These are phyloP conservation scores for Trachelus tabidus DNA, from an alignment of 2,888 invertebrate species.

Conservation along the genomic window DNA sequence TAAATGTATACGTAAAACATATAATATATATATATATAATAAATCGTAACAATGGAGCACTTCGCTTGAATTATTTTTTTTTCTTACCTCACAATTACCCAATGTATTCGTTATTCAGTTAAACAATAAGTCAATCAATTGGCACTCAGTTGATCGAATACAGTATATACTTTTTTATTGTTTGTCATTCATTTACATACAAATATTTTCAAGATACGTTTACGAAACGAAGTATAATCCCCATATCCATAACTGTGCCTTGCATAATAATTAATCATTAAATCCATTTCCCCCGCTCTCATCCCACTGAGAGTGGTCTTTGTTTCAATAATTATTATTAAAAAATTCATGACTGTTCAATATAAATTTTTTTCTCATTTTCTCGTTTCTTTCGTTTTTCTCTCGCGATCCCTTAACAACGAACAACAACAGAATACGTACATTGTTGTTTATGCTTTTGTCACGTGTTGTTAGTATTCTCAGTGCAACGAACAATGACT, in stretches of 20 bases:
- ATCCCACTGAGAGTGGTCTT: neutral
- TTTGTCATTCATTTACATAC: slow-evolving; percentile 63
- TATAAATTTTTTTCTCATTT: neutral
- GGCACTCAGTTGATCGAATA: neutral
- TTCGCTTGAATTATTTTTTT: neutral
- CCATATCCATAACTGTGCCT: slow-evolving; percentile 26
- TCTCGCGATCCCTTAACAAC: neutral
- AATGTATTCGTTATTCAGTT: neutral
- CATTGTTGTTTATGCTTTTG: neutral
- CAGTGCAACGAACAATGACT: neutral
- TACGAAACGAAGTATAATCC: slow-evolving; percentile 50
- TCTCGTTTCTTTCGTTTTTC: neutral
- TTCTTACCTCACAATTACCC: neutral
- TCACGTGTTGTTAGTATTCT: neutral
- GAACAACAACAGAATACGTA: neutral
- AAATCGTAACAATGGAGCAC: neutral
- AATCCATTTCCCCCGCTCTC: neutral
- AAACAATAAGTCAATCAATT: no score
- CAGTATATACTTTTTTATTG: slow-evolving; percentile 52
- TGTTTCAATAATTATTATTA: neutral
- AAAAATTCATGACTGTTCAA: neutral
- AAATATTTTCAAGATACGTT: slow-evolving; percentile 60
- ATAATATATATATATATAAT: no score
- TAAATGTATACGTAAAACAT: neutral
- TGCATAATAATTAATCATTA: neutral